phyloP scores from a whole-genome alignment of 2,113 vertebrate species.

The Silurus meridionalis region DNA sequence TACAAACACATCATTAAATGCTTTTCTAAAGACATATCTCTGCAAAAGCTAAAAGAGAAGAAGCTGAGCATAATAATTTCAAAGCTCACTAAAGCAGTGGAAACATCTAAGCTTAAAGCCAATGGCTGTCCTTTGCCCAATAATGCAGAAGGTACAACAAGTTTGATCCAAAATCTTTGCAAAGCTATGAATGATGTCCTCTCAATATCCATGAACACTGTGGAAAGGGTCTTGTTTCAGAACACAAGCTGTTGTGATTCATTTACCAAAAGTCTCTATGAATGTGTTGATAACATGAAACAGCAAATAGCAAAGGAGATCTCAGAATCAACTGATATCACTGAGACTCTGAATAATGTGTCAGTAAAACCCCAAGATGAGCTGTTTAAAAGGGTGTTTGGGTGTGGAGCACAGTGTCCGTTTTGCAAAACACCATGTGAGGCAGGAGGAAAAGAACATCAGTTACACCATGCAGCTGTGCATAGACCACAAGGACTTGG shows the following conservation, averaged over 20 bases:
- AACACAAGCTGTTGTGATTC: background rate
- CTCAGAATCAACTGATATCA: background rate
- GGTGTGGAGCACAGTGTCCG: constrained; percentile 59
- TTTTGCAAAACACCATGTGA: constrained; percentile 61
- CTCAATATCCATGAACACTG: background rate
- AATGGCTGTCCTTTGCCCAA: background rate
- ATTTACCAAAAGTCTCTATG: constrained; percentile 41
- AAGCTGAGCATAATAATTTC: constrained; percentile 9
- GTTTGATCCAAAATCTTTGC: constrained; percentile 11
- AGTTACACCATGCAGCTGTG: constrained; percentile 32
- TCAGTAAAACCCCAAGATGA: constrained; percentile 42
- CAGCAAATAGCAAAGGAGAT: background rate
- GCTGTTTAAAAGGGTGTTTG: constrained; percentile 55
- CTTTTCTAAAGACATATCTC: constrained; percentile 8
- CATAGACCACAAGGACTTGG: constrained; percentile 42
- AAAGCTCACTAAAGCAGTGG: background rate
- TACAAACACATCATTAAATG: background rate
- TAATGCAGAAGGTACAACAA: background rate
- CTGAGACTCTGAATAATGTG: background rate
- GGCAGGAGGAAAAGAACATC: constrained; percentile 49
- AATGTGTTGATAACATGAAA: constrained; percentile 44
- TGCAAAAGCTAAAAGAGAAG: constrained; percentile 11
- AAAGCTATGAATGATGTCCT: background rate
- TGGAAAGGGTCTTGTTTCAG: constrained; percentile 4
- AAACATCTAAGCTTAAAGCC: background rate